These are phyloP conservation scores for Drosophila ustulata DNA, from an alignment of 2,888 invertebrate species.

Conservation along the genomic window DNA sequence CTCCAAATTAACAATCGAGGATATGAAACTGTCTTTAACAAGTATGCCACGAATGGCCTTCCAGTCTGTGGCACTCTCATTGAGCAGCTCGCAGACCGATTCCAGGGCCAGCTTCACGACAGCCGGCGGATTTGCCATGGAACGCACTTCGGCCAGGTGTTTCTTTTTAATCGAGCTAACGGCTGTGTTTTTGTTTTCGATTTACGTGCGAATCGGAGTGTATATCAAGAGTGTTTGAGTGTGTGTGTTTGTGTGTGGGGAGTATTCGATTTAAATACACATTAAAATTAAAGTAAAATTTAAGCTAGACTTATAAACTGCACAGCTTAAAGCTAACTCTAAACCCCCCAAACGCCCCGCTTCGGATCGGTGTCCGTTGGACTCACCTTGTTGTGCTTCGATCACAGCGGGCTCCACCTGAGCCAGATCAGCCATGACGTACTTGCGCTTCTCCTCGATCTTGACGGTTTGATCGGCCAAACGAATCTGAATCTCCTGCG, in stretches of 20 bases:
- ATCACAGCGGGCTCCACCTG: slow-evolving; percentile 99
- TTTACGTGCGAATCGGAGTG: slow-evolving; percentile 19
- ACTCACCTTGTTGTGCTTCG: slow-evolving; percentile 97
- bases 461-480: slow-evolving; percentile 95
- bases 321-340: slow-evolving; percentile 20
- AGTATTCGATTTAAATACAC: slow-evolving; percentile 44
- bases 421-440: slow-evolving; percentile 98
- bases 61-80: slow-evolving; percentile 96
- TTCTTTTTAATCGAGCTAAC: slow-evolving; percentile 98
- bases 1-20: slow-evolving; percentile 97
- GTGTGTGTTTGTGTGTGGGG: slow-evolving; percentile 22
- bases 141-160: slow-evolving; percentile 96
- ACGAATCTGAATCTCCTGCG: slow-evolving; percentile 96
- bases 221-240: slow-evolving; percentile 11
- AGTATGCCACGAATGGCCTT: slow-evolving; percentile 95
- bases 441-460: slow-evolving; percentile 96
- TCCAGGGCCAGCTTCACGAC: slow-evolving; percentile 97
- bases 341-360: slow-evolving; percentile 14
- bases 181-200: slow-evolving; percentile 86
- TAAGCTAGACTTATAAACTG: slow-evolving; percentile 32
- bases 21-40: slow-evolving; percentile 98
- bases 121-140: slow-evolving; percentile 97
- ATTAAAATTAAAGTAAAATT: slow-evolving; percentile 35
- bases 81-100: slow-evolving; percentile 96
- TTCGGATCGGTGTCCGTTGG: slow-evolving; percentile 37